These are phyloP conservation scores for Crenichthys baileyi DNA, from an alignment of 2,797 vertebrate genomes.

Conservation along the genomic window DNA sequence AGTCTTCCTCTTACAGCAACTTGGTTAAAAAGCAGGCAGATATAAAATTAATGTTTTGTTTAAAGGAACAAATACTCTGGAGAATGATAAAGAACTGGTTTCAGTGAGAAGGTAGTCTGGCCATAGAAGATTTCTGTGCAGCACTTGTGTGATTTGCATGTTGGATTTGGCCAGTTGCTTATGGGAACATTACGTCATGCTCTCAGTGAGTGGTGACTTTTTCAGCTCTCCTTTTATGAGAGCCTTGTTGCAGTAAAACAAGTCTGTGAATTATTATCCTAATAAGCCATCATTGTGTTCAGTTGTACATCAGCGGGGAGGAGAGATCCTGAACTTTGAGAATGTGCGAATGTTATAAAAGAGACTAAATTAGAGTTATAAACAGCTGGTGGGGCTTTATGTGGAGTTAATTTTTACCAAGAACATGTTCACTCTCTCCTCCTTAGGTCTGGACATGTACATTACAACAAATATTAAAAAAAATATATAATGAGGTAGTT, in stretches of 20 bases:
- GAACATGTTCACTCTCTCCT: neutral
- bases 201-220: neutral
- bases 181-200: conserved; percentile 33
- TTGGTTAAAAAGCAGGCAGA: neutral
- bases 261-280: conserved; percentile 41
- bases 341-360: neutral
- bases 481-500: neutral
- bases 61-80: neutral
- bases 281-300: neutral
- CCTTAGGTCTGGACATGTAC: neutral
- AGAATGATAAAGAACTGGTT: neutral
- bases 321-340: neutral
- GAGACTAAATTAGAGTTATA: neutral
- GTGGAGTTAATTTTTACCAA: neutral
- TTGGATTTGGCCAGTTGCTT: conserved; percentile 4
- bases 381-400: neutral
- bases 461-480: neutral
- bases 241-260: conserved; percentile 14
- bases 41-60: neutral
- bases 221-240: conserved; percentile 37
- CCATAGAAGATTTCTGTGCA: neutral
- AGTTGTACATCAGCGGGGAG: conserved; percentile 9
- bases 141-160: neutral
- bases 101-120: neutral
- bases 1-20: neutral